These are phyloP conservation scores for Halictus ligatus DNA, from an alignment of 2,888 invertebrate genomes.

Conservation along the genomic window DNA sequence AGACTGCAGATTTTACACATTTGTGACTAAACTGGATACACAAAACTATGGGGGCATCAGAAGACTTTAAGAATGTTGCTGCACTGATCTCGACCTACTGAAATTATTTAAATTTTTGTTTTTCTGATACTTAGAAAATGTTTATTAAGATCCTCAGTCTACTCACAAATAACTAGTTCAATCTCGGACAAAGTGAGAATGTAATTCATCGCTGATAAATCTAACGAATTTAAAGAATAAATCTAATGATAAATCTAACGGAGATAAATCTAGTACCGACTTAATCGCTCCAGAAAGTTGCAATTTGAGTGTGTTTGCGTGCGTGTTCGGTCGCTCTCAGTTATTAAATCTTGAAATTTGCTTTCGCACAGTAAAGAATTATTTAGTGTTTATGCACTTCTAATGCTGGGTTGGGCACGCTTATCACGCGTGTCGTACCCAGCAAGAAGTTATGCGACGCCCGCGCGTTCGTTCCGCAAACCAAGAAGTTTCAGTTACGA, in stretches of 20 bases:
- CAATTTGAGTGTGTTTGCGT: not conserved
- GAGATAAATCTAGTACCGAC: not conserved
- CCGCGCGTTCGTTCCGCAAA: not conserved
- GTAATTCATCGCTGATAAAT: no score
- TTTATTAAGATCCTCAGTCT: no score
- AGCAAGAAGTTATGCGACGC: slow-evolving; percentile 11
- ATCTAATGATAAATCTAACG: not conserved
- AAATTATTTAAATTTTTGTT: no score
- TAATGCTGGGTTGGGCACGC: not conserved
- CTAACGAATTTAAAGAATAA: no score
- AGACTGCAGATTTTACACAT: not conserved
- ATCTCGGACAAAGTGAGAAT: no score
- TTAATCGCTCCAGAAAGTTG: not conserved
- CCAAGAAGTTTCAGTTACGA: not conserved
- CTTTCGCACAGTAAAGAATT: not conserved
- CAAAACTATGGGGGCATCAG: not conserved
- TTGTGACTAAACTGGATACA: not conserved
- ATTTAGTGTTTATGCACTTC: not conserved
- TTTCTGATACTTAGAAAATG: no score
- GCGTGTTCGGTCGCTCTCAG: not conserved
- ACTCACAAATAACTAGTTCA: no score
- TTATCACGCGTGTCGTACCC: not conserved
- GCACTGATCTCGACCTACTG: no score
- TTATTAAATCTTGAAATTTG: not conserved
- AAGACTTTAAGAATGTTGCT: no score